Percentiles rank a stretch among this genome's conserved stretches.
phyloP scores from a whole-genome alignment of 64 coral and sea anemone species.

The Dendronephthya gigantea region DNA sequence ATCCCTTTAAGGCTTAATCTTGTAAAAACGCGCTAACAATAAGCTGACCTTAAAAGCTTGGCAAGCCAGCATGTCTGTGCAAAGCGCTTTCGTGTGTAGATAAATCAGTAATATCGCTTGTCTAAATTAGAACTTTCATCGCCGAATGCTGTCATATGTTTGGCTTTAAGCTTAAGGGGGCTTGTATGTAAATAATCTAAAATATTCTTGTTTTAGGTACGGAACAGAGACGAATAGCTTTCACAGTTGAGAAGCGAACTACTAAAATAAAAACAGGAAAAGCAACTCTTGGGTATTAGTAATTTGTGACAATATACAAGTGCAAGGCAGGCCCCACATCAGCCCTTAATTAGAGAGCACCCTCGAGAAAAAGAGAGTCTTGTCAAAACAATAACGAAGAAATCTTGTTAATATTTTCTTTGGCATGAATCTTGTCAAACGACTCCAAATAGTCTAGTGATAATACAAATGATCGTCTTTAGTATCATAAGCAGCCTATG shows the following conservation, averaged over 20 bases:
- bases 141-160: neutral
- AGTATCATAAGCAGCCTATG: neutral
- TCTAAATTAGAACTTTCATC: neutral
- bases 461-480: neutral
- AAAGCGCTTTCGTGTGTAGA: neutral
- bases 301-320: constrained; percentile 4
- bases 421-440: neutral
- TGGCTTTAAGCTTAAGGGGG: neutral
- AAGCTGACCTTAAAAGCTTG: neutral
- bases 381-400: neutral
- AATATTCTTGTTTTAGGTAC: neutral
- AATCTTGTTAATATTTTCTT: constrained; percentile 1
- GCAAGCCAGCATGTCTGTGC: neutral
- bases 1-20: constrained; percentile 6
- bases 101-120: neutral
- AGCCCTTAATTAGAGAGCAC: neutral
- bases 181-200: neutral
- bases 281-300: neutral
- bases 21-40: constrained; percentile 1
- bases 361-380: neutral
- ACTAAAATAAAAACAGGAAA: neutral
- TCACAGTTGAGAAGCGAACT: neutral
- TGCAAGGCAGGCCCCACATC: neutral
- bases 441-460: neutral
- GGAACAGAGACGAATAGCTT: neutral